phyloP scores from a whole-genome alignment of 2,113 vertebrate species.

The Atractosteus spatula region DNA sequence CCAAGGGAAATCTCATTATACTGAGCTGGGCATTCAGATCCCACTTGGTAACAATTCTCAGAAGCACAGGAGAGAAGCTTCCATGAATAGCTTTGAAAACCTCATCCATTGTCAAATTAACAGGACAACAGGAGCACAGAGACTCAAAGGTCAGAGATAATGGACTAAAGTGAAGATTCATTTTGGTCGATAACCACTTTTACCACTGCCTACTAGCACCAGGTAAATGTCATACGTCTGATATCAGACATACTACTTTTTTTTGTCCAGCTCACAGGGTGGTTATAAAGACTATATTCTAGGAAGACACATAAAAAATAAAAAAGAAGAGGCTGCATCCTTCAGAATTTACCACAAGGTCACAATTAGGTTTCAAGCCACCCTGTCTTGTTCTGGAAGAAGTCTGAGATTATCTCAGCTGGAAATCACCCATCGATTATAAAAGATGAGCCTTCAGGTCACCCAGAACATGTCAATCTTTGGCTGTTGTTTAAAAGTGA shows the following conservation, averaged over 20 bases:
- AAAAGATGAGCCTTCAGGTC: neutral
- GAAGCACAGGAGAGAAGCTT: conserved; percentile 6
- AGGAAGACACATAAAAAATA: too few species aligned
- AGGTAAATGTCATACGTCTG: too few species aligned
- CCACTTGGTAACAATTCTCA: conserved; percentile 23
- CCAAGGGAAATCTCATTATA: conserved; percentile 31
- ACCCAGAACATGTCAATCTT: neutral
- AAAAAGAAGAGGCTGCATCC: too few species aligned
- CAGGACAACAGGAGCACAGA: conserved; percentile 21
- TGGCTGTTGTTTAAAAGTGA: too few species aligned
- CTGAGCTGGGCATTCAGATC: conserved; percentile 19
- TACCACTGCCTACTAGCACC: conserved; percentile 22
- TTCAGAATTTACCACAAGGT: too few species aligned
- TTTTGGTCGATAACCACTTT: conserved; percentile 50
- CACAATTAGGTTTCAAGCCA: too few species aligned
- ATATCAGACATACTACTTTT: neutral
- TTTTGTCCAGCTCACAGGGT: neutral
- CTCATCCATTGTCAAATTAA: conserved; percentile 39
- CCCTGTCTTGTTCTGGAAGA: neutral
- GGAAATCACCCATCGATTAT: neutral
- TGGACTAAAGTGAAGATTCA: conserved; percentile 43
- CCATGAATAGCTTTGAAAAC: conserved; percentile 50
- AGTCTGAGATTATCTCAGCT: conserved; percentile 4
- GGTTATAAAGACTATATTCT: too few species aligned
- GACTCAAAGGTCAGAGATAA: conserved; percentile 51